These are phyloP conservation scores for Lagria hirta DNA, from an alignment of 2,888 invertebrate species.

Conservation along the genomic window DNA sequence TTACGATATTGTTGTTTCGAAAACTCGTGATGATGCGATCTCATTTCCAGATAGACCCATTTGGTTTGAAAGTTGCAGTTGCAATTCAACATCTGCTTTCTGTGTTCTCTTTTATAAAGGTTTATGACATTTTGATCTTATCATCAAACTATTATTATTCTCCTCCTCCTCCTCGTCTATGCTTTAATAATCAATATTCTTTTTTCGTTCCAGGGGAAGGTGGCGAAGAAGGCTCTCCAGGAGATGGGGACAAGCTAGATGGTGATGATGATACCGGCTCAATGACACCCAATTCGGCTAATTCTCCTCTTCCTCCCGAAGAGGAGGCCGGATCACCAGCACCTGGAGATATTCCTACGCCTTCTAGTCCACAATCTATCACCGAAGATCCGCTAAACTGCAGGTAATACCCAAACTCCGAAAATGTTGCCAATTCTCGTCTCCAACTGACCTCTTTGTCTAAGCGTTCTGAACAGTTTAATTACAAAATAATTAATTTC, in stretches of 20 bases:
- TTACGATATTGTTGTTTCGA: conserved; percentile 29
- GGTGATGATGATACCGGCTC: conserved; percentile 55
- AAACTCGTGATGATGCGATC: conserved; percentile 31
- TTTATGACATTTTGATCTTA: conserved; percentile 22
- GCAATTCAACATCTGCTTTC: conserved; percentile 25
- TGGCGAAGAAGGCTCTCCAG: conserved; percentile 54
- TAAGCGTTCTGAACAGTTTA: no score
- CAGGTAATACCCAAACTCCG: conserved; percentile 35
- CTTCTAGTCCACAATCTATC: conserved; percentile 48
- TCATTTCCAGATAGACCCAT: conserved; percentile 28
- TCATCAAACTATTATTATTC: no score
- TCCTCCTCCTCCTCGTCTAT: conserved; percentile 7
- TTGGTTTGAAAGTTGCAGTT: conserved; percentile 23
- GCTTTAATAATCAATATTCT: conserved; percentile 16
- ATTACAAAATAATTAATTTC: no score
- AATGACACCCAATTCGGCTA: conserved; percentile 52
- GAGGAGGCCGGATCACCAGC: conserved; percentile 50
- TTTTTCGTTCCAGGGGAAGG: conserved; percentile 61
- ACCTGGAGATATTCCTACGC: conserved; percentile 49
- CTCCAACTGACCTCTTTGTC: no score
- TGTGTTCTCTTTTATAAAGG: conserved; percentile 16
- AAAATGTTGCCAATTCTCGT: conserved; percentile 1
- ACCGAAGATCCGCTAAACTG: conserved; percentile 44
- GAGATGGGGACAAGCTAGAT: conserved; percentile 54
- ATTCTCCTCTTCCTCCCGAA: conserved; percentile 49